Conservation (phyloP, 2,888 invertebrate genomes). For the Capitulum mitella region DNA sequence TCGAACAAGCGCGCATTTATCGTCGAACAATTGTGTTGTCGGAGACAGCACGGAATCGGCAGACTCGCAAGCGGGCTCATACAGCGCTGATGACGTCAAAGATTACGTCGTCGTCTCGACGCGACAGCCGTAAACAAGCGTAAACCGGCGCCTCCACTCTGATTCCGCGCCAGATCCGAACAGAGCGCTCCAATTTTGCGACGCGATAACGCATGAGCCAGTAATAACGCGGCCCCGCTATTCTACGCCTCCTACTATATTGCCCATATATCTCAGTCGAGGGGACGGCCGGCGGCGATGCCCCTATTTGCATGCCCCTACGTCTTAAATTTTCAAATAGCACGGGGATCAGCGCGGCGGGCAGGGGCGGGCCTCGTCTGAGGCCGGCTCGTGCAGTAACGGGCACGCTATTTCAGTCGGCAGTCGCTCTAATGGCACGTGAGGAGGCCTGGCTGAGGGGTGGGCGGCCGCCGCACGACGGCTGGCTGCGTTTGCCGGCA, state of each 20-base stretch:
- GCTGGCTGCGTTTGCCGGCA: too few species aligned
- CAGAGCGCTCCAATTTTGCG: neutral
- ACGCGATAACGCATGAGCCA: slow-evolving; percentile 9
- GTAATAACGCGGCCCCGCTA: neutral
- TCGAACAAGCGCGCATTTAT: too few species aligned
- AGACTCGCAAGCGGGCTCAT: too few species aligned
- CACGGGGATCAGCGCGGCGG: neutral
- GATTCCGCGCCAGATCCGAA: neutral
- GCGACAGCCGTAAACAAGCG: slow-evolving; percentile 1
- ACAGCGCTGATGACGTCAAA: too few species aligned
- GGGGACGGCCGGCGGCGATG: slow-evolving; percentile 1
- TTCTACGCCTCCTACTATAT: neutral
- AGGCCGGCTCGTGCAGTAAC: neutral
- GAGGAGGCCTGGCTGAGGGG: too few species aligned
- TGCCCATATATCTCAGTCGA: slow-evolving; percentile 17
- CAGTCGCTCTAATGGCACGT: neutral
- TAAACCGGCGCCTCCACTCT: neutral
- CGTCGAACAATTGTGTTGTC: too few species aligned
- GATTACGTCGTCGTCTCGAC: too few species aligned
- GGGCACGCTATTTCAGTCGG: neutral
- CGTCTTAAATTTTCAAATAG: neutral
- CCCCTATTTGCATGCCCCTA: slow-evolving; percentile 16
- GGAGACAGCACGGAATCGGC: too few species aligned
- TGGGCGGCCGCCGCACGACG: too few species aligned
- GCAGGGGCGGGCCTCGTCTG: neutral